Evolutionary conservation across 2,888 invertebrate species (phyloP), one percentile per base, ranked within the genome.

Genomic region (Apoderus coryli): DNA sequence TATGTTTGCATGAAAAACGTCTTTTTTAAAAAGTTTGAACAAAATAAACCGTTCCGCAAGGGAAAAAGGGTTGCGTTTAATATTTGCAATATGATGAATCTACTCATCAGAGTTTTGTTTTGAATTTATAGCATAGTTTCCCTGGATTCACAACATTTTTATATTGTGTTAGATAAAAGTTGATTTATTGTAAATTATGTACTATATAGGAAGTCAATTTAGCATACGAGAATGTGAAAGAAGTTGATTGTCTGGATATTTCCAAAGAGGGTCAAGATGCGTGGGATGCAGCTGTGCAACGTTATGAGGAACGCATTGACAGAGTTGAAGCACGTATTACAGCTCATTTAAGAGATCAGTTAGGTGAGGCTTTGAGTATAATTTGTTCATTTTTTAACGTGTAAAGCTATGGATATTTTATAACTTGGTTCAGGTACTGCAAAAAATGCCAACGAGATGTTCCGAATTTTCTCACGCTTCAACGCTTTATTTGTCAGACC

Each of bases 361-460:
- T 99, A 19, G 96, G 95, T n/a, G n/a, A n/a, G n/a, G n/a, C n/a
- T n/a, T n/a, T n/a, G n/a, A n/a, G n/a, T n/a, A n/a, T n/a, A n/a
- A n/a, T n/a, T n/a, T n/a, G n/a, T n/a, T n/a, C n/a, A n/a, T n/a
- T n/a, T n/a, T n/a, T n/a, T n/a, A n/a, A n/a, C n/a, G n/a, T n/a
- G n/a, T n/a, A n/a, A n/a, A n/a, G n/a, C n/a, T n/a, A n/a, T n/a
- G n/a, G n/a, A n/a, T n/a, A n/a, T n/a, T n/a, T n/a, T n/a, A n/a
- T n/a, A n/a, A n/a, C n/a, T n/a, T n/a, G n/a, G n/a, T n/a, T 23
- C n/a, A n/a, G 5, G 39, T 29, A 93, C 92, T 1, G 96, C 98
- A 0, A 93, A 93, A 62, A 96, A 96, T 63, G 98, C 98, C 11
- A 96, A 96, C 55, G 98, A 99, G 59, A 99, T 99, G 98, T 99